Conservation (phyloP, 2,113 vertebrate species). For the Acrocephalus arundinaceus region DNA sequence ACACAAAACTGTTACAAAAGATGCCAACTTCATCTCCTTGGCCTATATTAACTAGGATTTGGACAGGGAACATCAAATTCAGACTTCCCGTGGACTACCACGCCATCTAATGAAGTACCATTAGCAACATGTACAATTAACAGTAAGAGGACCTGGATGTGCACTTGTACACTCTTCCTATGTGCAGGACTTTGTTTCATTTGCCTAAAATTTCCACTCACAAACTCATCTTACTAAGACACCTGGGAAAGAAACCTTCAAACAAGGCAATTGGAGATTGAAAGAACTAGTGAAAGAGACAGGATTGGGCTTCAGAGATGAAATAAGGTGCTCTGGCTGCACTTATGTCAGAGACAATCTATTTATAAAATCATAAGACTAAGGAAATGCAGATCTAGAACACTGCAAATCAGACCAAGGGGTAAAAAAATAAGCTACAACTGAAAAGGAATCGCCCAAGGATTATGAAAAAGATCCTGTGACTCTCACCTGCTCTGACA, state of each 20-base stretch:
- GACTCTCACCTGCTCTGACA: neutral
- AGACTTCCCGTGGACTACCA: neutral
- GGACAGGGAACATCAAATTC: neutral
- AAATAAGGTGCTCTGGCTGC: neutral
- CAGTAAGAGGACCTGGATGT: neutral
- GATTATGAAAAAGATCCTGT: neutral
- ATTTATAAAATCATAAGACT: neutral
- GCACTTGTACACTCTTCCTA: neutral
- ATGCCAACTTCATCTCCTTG: neutral
- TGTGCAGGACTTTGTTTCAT: neutral
- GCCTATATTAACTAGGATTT: neutral
- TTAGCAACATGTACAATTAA: neutral
- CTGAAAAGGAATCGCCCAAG: neutral
- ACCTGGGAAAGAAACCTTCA: neutral
- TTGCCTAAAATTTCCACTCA: neutral
- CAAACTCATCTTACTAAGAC: neutral
- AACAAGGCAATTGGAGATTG: neutral
- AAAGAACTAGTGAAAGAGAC: neutral
- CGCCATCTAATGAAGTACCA: neutral
- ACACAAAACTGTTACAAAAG: neutral
- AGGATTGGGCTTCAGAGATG: neutral
- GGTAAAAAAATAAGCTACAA: neutral
- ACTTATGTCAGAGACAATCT: neutral
- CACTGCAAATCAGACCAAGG: neutral
- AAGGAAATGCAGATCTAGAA: neutral